These are phyloP conservation scores for Tenodera sinensis DNA, from an alignment of 2,888 invertebrate genomes.

Conservation along the genomic window DNA sequence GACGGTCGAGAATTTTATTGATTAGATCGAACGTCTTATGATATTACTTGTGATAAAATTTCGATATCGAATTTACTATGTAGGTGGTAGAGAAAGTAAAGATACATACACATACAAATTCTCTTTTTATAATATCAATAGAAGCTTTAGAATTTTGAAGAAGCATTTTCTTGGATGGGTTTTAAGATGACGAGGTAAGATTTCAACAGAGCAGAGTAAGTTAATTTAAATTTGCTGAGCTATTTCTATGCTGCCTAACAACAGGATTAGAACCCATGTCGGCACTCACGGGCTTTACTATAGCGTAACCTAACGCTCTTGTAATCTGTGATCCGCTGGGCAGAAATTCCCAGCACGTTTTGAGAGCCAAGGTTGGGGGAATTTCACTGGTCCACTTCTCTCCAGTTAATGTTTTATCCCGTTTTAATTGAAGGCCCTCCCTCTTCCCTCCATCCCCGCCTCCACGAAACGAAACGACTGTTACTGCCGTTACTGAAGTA, in stretches of 20 bases:
- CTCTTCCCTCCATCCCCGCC: not conserved
- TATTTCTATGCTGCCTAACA: not conserved
- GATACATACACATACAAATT: no score
- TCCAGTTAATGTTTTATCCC: conserved; percentile 1
- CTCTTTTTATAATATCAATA: no score
- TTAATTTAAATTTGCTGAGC: not conserved
- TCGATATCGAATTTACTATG: no score
- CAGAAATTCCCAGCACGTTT: not conserved
- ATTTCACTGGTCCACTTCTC: not conserved
- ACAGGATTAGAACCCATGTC: not conserved
- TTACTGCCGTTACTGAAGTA: not conserved
- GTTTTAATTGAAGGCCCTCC: not conserved
- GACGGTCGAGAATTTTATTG: no score
- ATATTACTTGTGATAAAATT: no score
- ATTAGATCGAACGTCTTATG: no score
- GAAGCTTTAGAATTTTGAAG: no score
- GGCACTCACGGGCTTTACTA: not conserved
- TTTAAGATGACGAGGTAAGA: no score
- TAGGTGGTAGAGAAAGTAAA: no score
- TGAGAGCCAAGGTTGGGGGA: not conserved
- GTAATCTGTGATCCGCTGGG: not conserved
- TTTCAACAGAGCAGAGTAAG: no score
- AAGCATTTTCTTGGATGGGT: no score
- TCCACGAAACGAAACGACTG: not conserved
- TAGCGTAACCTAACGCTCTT: not conserved